Evolutionary conservation across 2,888 invertebrate species (phyloP).

Genomic region (Drosophila meridiana): DNA sequence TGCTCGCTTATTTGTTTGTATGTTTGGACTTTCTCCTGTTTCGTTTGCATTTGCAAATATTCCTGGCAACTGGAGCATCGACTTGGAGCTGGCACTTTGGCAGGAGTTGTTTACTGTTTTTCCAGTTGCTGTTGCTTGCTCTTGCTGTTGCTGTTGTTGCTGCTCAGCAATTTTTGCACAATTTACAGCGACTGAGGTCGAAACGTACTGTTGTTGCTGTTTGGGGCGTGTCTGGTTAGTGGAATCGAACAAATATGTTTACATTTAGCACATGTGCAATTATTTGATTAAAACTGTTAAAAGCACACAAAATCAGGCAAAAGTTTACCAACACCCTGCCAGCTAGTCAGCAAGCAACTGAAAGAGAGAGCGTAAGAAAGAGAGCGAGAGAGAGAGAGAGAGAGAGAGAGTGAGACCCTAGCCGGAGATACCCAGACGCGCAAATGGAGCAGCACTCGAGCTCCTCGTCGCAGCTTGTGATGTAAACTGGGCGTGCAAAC

Average conservation of each 20-base stretch:
- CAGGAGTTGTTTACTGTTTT: constrained; percentile 17
- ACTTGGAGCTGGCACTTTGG: constrained; percentile 36
- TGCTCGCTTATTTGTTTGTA: constrained; percentile 84
- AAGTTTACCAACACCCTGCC: constrained; percentile 73
- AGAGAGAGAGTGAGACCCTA: constrained; percentile 6
- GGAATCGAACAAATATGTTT: constrained; percentile 84
- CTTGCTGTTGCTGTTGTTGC: constrained; percentile 33
- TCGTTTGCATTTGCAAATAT: constrained; percentile 84
- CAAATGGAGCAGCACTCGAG: constrained; percentile 69
- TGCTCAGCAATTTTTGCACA: constrained; percentile 71
- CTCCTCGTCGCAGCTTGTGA: constrained; percentile 67
- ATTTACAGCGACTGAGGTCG: constrained; percentile 60
- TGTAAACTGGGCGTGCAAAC: constrained; percentile 79
- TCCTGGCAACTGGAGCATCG: constrained; percentile 64
- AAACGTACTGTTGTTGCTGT: constrained; percentile 40
- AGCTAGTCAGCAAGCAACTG: constrained; percentile 4
- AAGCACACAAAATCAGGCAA: constrained; percentile 83
- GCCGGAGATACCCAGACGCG: constrained; percentile 39
- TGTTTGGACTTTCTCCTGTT: constrained; percentile 84
- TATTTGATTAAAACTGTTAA: constrained; percentile 84
- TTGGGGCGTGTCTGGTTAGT: constrained; percentile 77
- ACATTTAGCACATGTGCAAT: constrained; percentile 84
- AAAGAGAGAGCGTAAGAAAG: neutral
- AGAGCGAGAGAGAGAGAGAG: constrained; percentile 1
- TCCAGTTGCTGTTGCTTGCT: constrained; percentile 21